A percentile compares a stretch with the other conserved stretches of the same genome.
These are phyloP conservation scores for Sphinx pinastri DNA, from an alignment of 2,888 invertebrate species.

Conservation along the genomic window DNA sequence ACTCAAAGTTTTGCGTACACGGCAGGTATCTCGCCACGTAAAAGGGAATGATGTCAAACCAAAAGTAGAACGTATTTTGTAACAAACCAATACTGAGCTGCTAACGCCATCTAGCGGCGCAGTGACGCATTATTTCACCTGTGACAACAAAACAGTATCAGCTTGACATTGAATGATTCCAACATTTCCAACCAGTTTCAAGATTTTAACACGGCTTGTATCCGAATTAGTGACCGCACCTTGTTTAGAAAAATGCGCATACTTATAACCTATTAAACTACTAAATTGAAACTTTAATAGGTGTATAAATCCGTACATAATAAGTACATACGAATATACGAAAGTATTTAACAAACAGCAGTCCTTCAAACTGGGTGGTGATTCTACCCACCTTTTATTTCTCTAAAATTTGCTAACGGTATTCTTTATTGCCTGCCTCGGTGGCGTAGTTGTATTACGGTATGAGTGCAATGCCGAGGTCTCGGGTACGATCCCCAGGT, in stretches of 20 bases:
- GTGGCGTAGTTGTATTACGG: too few species aligned
- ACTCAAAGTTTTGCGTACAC: not conserved
- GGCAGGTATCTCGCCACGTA: constrained; percentile 1
- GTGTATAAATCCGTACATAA: too few species aligned
- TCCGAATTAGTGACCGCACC: not conserved
- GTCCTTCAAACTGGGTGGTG: too few species aligned
- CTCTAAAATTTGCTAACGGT: too few species aligned
- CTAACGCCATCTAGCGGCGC: constrained; percentile 14
- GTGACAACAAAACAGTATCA: not conserved
- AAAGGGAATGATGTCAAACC: constrained; percentile 21
- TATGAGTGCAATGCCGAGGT: too few species aligned
- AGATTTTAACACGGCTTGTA: not conserved
- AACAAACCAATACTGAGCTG: not conserved
- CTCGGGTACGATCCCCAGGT: too few species aligned
- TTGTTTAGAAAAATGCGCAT: not conserved
- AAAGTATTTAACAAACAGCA: not conserved
- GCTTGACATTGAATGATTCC: not conserved
- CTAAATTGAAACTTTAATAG: too few species aligned
- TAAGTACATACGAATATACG: not conserved
- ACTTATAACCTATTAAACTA: not conserved
- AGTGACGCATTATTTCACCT: not conserved
- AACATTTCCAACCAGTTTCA: constrained; percentile 5
- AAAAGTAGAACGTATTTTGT: constrained; percentile 6
- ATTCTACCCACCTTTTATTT: too few species aligned
- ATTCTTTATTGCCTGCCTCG: too few species aligned